These are phyloP conservation scores for Omphaloscelis lunosa DNA, from an alignment of 2,888 invertebrate genomes.

Conservation along the genomic window DNA sequence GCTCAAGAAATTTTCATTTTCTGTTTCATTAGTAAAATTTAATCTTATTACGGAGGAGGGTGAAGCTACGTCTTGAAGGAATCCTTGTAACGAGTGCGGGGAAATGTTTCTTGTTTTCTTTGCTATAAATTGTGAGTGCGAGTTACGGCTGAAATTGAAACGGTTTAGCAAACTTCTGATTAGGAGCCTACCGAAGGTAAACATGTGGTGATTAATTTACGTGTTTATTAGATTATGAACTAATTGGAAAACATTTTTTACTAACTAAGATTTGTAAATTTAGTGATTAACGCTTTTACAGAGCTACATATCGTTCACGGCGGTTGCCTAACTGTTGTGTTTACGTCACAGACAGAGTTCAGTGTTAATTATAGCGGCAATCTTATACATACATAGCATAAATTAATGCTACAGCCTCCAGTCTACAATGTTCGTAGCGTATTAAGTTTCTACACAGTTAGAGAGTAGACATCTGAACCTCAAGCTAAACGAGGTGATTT, in stretches of 20 bases:
- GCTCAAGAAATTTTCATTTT: slow-evolving; percentile 85
- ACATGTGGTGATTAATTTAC: slow-evolving; percentile 33
- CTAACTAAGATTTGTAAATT: background rate
- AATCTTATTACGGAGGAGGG: slow-evolving; percentile 83
- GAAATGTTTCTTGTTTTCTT: slow-evolving; percentile 73
- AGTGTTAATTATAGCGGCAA: background rate
- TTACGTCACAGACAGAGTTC: background rate
- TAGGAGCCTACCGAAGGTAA: slow-evolving; percentile 24
- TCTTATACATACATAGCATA: background rate
- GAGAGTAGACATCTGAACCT: slow-evolving; percentile 14
- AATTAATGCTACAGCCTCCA: background rate
- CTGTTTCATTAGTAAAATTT: slow-evolving; percentile 89
- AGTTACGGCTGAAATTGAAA: slow-evolving; percentile 69
- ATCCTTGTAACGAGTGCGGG: slow-evolving; percentile 79
- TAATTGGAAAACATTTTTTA: background rate
- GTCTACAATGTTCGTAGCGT: background rate
- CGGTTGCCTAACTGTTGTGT: background rate
- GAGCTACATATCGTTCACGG: no score
- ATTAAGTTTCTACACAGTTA: slow-evolving; percentile 1
- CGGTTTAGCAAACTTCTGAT: slow-evolving; percentile 50
- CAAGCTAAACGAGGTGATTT: slow-evolving; percentile 38
- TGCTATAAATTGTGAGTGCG: slow-evolving; percentile 70
- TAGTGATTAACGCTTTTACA: background rate
- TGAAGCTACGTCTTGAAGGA: slow-evolving; percentile 81
- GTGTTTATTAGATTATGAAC: slow-evolving; percentile 2